These are phyloP conservation scores for Pseudococcus viburni DNA, from an alignment of 2,888 invertebrate species.

Conservation along the genomic window DNA sequence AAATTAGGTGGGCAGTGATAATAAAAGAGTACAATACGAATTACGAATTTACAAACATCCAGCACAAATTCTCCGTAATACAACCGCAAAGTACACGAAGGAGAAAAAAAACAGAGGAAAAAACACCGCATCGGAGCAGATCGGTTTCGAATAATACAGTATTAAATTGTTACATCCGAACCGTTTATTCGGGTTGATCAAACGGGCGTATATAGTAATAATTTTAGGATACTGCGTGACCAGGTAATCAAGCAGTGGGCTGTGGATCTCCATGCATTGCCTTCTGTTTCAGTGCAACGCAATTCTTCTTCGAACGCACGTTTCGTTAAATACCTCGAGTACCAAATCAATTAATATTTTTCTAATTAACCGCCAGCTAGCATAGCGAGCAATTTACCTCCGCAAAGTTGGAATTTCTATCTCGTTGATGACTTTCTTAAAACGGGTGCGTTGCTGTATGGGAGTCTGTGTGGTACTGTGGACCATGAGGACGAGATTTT, in stretches of 20 bases:
- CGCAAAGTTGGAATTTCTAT: slow-evolving; percentile 4
- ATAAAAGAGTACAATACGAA: neutral
- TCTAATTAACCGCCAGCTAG: slow-evolving; percentile 20
- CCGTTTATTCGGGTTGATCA: slow-evolving; percentile 26
- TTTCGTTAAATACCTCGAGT: slow-evolving; percentile 22
- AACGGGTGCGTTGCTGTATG: slow-evolving; percentile 17
- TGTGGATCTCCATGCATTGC: slow-evolving; percentile 16
- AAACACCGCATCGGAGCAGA: neutral
- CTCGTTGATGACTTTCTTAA: neutral
- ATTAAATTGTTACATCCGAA: slow-evolving; percentile 11
- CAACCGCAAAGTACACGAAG: slow-evolving; percentile 4
- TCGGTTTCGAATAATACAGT: neutral
- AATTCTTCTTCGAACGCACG: slow-evolving; percentile 29
- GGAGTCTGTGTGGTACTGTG: neutral
- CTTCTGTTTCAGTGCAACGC: slow-evolving; percentile 37
- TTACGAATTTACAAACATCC: neutral
- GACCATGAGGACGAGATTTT: neutral
- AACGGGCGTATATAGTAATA: slow-evolving; percentile 47
- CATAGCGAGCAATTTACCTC: slow-evolving; percentile 1
- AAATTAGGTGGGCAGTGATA: neutral
- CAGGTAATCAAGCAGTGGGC: slow-evolving; percentile 37
- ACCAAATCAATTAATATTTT: slow-evolving; percentile 54
- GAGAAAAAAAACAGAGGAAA: neutral
- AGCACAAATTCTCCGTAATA: neutral
- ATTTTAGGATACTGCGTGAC: slow-evolving; percentile 54